These are phyloP conservation scores for Syrmaticus mikado DNA, from an alignment of 2,113 vertebrate species.

Conservation along the genomic window DNA sequence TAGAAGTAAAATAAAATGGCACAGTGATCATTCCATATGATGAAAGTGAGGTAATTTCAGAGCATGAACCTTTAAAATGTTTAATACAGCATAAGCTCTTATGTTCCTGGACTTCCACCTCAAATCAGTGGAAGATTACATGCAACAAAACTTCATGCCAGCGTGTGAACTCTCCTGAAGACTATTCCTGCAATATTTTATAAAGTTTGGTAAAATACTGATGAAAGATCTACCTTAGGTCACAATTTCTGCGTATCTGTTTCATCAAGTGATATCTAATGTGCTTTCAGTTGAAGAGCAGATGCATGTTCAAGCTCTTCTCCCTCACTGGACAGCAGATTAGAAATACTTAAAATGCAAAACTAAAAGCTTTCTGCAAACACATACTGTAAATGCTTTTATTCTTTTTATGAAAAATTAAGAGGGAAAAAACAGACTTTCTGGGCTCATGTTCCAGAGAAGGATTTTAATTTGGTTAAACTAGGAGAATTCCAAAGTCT, in stretches of 20 bases:
- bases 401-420: background rate
- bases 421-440: background rate
- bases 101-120: background rate
- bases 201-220: background rate
- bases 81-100: background rate
- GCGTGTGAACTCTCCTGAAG: background rate
- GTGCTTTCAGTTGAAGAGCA: background rate
- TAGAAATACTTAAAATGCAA: background rate
- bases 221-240: background rate
- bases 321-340: background rate
- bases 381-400: background rate
- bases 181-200: background rate
- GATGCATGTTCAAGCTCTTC: background rate
- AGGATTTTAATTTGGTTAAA: background rate
- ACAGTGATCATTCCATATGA: background rate
- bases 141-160: background rate
- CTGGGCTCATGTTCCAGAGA: background rate
- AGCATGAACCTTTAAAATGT: background rate
- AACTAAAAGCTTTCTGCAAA: background rate
- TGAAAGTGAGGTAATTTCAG: background rate
- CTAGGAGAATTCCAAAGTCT: background rate
- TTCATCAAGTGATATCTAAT: background rate
- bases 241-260: background rate
- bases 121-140: background rate
- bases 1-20: background rate